Percentiles rank a stretch among this genome's conserved stretches.
Conservation (phyloP, 2,113 vertebrate species). For the Ictidomys tridecemlineatus region DNA sequence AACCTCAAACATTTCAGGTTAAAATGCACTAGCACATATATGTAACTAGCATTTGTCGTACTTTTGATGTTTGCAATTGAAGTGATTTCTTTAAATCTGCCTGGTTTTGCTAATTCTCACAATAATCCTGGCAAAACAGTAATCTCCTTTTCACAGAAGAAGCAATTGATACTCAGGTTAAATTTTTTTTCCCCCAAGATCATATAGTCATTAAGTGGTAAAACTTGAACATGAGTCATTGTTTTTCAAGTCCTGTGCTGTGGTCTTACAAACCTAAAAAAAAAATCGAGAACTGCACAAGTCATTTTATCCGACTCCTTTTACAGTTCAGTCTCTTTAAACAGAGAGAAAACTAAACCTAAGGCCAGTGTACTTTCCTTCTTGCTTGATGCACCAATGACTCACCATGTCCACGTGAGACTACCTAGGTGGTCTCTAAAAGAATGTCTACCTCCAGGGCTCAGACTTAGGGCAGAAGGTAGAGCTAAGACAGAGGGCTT, state of each 20-base stretch:
- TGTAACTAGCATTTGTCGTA: not conserved
- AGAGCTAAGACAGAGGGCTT: not conserved
- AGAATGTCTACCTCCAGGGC: not conserved
- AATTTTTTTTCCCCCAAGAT: not conserved
- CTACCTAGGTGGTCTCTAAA: not conserved
- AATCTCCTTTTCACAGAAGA: not conserved
- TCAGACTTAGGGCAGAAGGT: not conserved
- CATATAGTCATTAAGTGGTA: not conserved
- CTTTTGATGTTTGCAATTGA: not conserved
- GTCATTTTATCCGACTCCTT: not conserved
- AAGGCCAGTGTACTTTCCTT: not conserved
- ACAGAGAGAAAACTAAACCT: not conserved
- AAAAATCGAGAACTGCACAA: not conserved
- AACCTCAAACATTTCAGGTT: too few species aligned
- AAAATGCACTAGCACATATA: not conserved
- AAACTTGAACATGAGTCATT: not conserved
- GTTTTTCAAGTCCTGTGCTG: not conserved
- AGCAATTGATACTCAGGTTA: not conserved
- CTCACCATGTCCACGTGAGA: not conserved
- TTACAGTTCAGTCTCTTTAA: not conserved
- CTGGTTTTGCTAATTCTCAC: not conserved
- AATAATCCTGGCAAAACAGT: not conserved
- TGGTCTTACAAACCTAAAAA: not conserved
- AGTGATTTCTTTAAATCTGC: not conserved
- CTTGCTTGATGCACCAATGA: not conserved